Percentiles rank a stretch among this genome's conserved stretches.
These are phyloP conservation scores for Epizoanthus rinbou DNA, from an alignment of 92 coral and sea anemone species.

Conservation along the genomic window DNA sequence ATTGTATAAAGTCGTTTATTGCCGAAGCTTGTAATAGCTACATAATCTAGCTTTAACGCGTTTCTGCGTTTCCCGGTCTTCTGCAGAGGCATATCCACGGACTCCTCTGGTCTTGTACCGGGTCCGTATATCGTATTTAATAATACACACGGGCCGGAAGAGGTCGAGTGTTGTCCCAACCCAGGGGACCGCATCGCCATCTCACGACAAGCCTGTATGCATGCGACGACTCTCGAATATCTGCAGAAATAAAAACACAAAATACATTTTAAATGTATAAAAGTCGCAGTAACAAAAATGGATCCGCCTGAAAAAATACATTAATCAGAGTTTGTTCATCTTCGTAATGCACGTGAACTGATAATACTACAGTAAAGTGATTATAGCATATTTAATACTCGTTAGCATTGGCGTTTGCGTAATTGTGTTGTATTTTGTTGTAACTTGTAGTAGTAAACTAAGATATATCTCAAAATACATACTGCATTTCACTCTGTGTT, in stretches of 20 bases:
- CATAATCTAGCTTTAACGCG: too few species aligned
- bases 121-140: constrained; percentile 13
- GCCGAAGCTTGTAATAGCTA: too few species aligned
- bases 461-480: neutral
- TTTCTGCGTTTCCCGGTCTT: neutral
- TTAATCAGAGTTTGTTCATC: neutral
- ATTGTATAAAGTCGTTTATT: too few species aligned
- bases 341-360: neutral
- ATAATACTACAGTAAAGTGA: neutral
- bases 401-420: neutral
- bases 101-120: constrained; percentile 21
- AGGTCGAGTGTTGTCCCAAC: constrained; percentile 36
- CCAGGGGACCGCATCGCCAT: constrained; percentile 21
- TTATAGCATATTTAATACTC: neutral
- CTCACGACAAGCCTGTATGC: constrained; percentile 21
- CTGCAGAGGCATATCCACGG: neutral
- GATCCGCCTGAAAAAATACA: neutral
- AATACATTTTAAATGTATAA: neutral
- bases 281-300: neutral
- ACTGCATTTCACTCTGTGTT: constrained; percentile 13
- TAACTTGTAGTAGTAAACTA: neutral
- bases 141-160: constrained; percentile 29
- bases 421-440: neutral
- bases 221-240: constrained; percentile 1
- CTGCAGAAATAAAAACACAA: neutral